Evolutionary conservation across 2,797 vertebrate genomes (phyloP).

Genomic region (Huso huso): DNA sequence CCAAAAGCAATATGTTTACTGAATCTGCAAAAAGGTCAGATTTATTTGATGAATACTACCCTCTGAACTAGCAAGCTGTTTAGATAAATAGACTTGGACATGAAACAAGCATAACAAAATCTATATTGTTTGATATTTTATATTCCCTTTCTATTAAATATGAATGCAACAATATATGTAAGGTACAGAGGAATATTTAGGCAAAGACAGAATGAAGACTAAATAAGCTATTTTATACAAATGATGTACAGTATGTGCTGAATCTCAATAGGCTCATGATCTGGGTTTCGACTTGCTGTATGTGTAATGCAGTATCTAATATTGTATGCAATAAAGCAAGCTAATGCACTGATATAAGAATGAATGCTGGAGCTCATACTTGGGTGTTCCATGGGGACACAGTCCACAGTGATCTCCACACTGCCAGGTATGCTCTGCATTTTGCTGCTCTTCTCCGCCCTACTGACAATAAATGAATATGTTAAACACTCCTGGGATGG

Average conservation of each 20-base stretch:
- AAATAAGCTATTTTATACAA: too few species aligned
- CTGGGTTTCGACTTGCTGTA: background rate
- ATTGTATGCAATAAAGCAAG: background rate
- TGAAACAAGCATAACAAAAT: background rate
- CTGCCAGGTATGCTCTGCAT: conserved; percentile 86
- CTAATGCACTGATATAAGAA: conserved; percentile 1
- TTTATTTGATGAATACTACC: too few species aligned
- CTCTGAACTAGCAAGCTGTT: too few species aligned
- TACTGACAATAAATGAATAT: conserved; percentile 37
- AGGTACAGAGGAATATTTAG: too few species aligned
- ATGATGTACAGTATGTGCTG: too few species aligned
- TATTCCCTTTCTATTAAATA: conserved; percentile 1
- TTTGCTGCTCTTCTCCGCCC: conserved; percentile 92
- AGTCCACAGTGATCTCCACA: conserved; percentile 80
- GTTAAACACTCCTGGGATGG: background rate
- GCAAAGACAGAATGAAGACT: too few species aligned
- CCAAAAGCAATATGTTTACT: too few species aligned
- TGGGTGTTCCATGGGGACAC: conserved; percentile 83
- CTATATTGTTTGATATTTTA: background rate
- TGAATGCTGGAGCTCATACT: conserved; percentile 62
- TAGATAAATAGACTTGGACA: too few species aligned
- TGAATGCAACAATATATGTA: background rate
- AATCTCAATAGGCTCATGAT: background rate
- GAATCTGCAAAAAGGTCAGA: too few species aligned
- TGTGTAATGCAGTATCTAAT: background rate